A percentile compares a stretch with the other conserved stretches of the same genome.
These are phyloP conservation scores for Caenorhabditis plicata DNA, from an alignment of 2,888 invertebrate species.

Conservation along the genomic window DNA sequence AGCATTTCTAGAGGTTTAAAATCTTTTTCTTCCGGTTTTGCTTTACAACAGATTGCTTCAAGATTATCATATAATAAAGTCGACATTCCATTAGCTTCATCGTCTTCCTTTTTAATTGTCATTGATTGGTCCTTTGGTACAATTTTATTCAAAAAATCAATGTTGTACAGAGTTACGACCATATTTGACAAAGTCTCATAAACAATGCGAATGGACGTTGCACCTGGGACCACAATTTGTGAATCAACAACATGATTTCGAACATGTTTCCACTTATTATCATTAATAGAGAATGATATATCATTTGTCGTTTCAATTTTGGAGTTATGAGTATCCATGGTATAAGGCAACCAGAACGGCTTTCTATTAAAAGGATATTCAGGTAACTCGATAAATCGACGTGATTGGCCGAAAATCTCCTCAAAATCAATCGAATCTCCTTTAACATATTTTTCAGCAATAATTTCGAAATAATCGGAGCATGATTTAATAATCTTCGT, in stretches of 20 bases:
- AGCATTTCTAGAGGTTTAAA: no score
- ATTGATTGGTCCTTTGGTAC: constrained; percentile 15
- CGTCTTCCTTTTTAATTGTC: constrained; percentile 10
- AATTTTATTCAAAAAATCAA: constrained; percentile 39
- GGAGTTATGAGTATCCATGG: no score
- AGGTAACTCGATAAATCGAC: constrained; percentile 16
- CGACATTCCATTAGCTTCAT: constrained; percentile 4
- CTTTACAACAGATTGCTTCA: constrained; percentile 28
- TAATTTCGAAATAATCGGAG: constrained; percentile 11
- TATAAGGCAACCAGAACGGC: constrained; percentile 34
- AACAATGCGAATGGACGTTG: constrained; percentile 35
- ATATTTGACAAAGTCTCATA: constrained; percentile 11
- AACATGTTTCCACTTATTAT: constrained; percentile 32
- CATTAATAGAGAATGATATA: no score
- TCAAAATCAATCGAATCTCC: constrained; percentile 11
- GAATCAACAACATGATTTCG: constrained; percentile 40
- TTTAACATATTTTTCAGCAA: constrained; percentile 12
- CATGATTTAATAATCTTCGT: constrained; percentile 6
- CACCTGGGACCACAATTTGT: constrained; percentile 42
- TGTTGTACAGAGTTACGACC: constrained; percentile 7
- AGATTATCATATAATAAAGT: constrained; percentile 12
- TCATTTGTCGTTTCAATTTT: neutral
- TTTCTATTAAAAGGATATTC: constrained; percentile 39
- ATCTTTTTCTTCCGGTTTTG: constrained; percentile 12
- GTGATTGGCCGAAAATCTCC: constrained; percentile 19